Evolutionary conservation across 2,797 vertebrate genomes (phyloP).

Genomic region (Propithecus deckenii): DNA sequence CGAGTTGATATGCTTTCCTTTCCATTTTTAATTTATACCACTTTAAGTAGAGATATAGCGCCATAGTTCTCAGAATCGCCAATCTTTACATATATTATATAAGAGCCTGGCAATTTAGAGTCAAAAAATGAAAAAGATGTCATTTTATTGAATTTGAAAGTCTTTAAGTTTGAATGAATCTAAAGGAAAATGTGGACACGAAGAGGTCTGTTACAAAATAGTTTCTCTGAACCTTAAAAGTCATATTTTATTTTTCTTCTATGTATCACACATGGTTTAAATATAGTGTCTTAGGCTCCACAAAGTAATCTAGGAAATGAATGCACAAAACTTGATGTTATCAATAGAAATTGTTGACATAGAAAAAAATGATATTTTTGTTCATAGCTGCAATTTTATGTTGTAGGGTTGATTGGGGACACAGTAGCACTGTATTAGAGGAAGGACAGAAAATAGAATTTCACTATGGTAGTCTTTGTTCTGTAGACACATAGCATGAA

Average conservation of each 20-base stretch:
- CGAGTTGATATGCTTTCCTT: constrained; percentile 27
- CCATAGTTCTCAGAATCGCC: constrained; percentile 34
- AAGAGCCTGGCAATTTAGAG: constrained; percentile 1
- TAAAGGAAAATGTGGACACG: constrained; percentile 52
- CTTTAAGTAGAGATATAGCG: neutral
- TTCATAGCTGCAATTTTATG: constrained; percentile 48
- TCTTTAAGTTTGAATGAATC: constrained; percentile 48
- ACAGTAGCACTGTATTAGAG: constrained; percentile 51
- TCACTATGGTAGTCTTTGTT: constrained; percentile 30
- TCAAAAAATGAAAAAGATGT: constrained; percentile 4
- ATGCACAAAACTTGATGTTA: constrained; percentile 59
- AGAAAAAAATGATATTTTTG: constrained; percentile 56
- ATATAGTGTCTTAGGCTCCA: neutral
- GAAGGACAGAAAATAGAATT: constrained; percentile 37
- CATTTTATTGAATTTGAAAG: constrained; percentile 36
- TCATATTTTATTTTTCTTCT: constrained; percentile 49
- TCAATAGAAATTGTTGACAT: constrained; percentile 68
- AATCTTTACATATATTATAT: constrained; percentile 1
- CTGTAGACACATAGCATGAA: constrained; percentile 55
- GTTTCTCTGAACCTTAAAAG: constrained; percentile 27
- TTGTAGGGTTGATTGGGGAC: constrained; percentile 50
- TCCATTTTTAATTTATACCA: constrained; percentile 47
- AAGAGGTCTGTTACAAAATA: constrained; percentile 23
- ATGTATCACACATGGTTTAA: neutral
- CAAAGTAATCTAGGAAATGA: constrained; percentile 58